These are phyloP conservation scores for Zaprionus ghesquierei DNA, from an alignment of 1,140 invertebrate genomes.

Conservation along the genomic window DNA sequence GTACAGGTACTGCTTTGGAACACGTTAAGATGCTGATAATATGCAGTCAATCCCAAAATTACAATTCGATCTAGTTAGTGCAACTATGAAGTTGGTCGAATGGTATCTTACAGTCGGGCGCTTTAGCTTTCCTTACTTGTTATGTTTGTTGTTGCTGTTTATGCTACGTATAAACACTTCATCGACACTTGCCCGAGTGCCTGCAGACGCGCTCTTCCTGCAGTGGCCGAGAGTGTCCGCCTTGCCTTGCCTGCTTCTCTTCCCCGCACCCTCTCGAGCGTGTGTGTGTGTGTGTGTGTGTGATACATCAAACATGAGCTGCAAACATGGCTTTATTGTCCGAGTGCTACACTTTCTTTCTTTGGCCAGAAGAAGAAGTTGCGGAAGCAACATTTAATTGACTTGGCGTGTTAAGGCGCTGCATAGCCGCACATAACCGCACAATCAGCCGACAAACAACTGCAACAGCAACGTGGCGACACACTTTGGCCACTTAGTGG, in stretches of 20 bases:
- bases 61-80: too few species aligned
- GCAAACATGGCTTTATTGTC: conserved; percentile 45
- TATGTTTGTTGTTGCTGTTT: conserved; percentile 32
- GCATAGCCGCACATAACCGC: conserved; percentile 73
- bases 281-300: conserved; percentile 34
- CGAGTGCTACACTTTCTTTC: conserved; percentile 63
- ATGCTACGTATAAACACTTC: conserved; percentile 66
- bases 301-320: conserved; percentile 61
- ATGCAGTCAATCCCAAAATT: too few species aligned
- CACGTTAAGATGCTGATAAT: too few species aligned
- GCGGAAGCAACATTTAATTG: conserved; percentile 81
- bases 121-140: background rate
- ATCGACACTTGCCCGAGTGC: conserved; percentile 56
- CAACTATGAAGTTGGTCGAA: too few species aligned
- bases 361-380: conserved; percentile 53
- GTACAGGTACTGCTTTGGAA: too few species aligned
- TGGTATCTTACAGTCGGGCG: too few species aligned
- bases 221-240: background rate
- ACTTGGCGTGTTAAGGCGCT: conserved; percentile 76
- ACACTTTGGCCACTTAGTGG: conserved; percentile 54
- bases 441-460: conserved; percentile 73
- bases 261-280: background rate
- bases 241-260: background rate
- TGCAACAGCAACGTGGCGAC: conserved; percentile 56
- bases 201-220: conserved; percentile 12